Evolutionary conservation across 2,797 vertebrate species (phyloP), one percentile per base, ranked within the genome.

Genomic region (Anisognathus igniventris): DNA sequence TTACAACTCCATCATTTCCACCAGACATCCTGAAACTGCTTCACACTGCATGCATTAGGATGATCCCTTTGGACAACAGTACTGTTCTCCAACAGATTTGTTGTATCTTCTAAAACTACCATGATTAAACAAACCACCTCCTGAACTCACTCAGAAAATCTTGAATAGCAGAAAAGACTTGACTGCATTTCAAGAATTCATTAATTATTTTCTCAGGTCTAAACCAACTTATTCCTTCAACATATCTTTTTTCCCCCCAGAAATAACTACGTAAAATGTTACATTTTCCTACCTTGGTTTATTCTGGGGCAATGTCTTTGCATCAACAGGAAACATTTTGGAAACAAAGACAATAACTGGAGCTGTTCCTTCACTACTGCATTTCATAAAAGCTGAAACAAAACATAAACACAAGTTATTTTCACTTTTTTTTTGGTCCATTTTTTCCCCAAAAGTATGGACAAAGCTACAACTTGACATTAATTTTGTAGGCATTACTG

Each of bases 251-350:
- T 66, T 20, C 2, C 2, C 2, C 4, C 16, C 45, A 30, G 1
- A 72, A 58, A 13, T 17, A 74, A 28, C 21, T 51, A 51, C 48
- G 18, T 51, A 47, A 92, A 39, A 80, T 30, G 42, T 50, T 73
- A n/a, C 19, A 21, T 67, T 84, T 92, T 91, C 98, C 94, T 97
- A 99, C 99, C 99, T 99, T 90, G 98, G 98, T 95, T 98, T 99
- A 96, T 99, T 98, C 86, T 98, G 98, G 31, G 99, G 99, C 68
- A 99, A 94, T 40, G 96, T 90, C 93, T 98, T 99, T 45, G 97
- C 83, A 51, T 99, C 99, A 58, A 99, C 98, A 20, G 98, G 98
- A 97, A 99, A 99, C 99, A 99, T 99, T 98, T 99, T 99, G 88
- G 99, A 99, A 95, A 99, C 98, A 95, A 99, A 99, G 76, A 99